These are phyloP conservation scores for Apis dorsata DNA, from an alignment of 1,140 invertebrate genomes.

Conservation along the genomic window DNA sequence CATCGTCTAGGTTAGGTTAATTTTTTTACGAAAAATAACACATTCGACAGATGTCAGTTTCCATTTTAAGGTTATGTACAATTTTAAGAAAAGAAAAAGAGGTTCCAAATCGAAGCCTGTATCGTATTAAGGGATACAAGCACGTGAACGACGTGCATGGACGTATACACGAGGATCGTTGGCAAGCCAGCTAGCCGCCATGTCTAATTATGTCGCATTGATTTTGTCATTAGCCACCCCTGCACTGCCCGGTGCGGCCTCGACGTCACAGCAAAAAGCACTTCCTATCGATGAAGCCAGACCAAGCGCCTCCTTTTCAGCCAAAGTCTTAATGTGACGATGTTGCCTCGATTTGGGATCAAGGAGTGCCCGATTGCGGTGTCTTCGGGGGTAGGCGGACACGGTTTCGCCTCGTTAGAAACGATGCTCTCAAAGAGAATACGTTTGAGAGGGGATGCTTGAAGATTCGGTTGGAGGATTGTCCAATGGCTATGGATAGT, in stretches of 20 bases:
- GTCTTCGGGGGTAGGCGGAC: no score
- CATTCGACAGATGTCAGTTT: no score
- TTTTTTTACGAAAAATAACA: no score
- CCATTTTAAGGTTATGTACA: no score
- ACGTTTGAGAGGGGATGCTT: no score
- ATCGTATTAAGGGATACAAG: conserved; percentile 72
- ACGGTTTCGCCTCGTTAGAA: no score
- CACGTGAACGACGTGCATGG: conserved; percentile 22
- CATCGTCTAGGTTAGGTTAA: no score
- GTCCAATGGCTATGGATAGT: no score
- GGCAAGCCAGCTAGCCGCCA: conserved; percentile 74
- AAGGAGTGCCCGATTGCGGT: no score
- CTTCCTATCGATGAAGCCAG: conserved; percentile 62
- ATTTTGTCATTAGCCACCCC: conserved; percentile 80
- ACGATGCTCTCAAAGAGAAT: no score
- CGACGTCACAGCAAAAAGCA: conserved; percentile 69
- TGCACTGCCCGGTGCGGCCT: conserved; percentile 62
- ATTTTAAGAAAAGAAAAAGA: no score
- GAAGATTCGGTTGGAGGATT: no score
- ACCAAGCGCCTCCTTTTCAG: neutral
- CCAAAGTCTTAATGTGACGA: neutral
- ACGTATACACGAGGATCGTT: conserved; percentile 39
- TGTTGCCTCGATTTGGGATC: neutral
- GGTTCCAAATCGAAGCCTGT: conserved; percentile 52
- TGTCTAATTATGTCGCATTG: conserved; percentile 80